Conservation (phyloP, 2,888 invertebrate species). For the Cryptophagus acutangulus region DNA sequence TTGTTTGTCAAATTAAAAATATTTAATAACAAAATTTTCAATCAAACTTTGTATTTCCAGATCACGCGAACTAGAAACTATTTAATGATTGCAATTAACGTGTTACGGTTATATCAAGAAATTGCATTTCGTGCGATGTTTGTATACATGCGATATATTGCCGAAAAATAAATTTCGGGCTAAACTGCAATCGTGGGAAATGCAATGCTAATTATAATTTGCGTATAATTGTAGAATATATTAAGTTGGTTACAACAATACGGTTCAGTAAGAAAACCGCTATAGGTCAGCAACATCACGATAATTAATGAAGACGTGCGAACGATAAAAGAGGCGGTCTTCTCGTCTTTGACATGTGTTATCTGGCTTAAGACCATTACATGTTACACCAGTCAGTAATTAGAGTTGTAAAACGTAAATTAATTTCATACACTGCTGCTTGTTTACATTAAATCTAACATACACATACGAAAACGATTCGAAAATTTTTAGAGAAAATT, state of each 20-base stretch:
- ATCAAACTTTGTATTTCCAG: no score
- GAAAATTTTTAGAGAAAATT: no score
- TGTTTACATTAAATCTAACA: no score
- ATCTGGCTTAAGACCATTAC: background rate
- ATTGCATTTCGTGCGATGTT: no score
- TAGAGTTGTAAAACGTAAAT: slow-evolving; percentile 1
- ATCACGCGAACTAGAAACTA: no score
- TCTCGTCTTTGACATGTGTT: background rate
- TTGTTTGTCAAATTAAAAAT: no score
- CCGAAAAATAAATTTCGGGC: no score
- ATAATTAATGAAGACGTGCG: slow-evolving; percentile 24
- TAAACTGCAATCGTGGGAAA: slow-evolving; percentile 1
- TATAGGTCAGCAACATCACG: slow-evolving; percentile 15
- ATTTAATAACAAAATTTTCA: no score
- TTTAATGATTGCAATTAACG: no score
- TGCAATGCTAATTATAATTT: slow-evolving; percentile 1
- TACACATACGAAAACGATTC: no score
- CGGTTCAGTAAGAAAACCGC: slow-evolving; percentile 15
- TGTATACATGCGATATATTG: no score
- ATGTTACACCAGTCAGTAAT: background rate
- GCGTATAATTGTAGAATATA: slow-evolving; percentile 11
- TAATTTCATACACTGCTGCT: background rate
- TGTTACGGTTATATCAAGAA: no score
- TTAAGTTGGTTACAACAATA: slow-evolving; percentile 9
- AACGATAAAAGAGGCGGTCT: slow-evolving; percentile 7